Evolutionary conservation across 1,140 invertebrate genomes (phyloP).

Genomic region (Drosophila busckii): DNA sequence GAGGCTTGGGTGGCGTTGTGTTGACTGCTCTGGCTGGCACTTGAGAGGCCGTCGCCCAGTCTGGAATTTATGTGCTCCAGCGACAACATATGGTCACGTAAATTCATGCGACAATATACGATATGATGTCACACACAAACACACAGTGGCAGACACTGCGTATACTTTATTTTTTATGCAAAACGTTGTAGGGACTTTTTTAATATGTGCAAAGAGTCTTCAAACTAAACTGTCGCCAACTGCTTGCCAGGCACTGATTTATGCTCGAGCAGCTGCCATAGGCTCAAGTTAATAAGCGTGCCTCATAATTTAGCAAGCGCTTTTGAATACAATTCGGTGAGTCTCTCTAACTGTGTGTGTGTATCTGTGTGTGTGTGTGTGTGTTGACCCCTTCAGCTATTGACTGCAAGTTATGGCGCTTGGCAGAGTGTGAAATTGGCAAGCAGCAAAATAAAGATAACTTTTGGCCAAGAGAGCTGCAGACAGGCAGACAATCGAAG

Average conservation of each 20-base stretch:
- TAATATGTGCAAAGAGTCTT: conserved; percentile 71
- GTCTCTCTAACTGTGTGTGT: too few relatives aligned
- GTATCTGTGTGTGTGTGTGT: too few relatives aligned
- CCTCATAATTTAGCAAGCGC: too few relatives aligned
- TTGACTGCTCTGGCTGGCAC: conserved; percentile 34
- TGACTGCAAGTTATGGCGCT: conserved; percentile 59
- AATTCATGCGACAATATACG: conserved; percentile 77
- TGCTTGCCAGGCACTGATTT: conserved; percentile 43
- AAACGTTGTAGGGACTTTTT: conserved; percentile 69
- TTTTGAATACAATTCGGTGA: too few relatives aligned
- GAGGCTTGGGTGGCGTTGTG: not conserved
- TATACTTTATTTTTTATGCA: conserved; percentile 74
- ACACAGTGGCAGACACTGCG: conserved; percentile 18
- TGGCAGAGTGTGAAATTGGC: conserved; percentile 75
- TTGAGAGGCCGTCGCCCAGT: conserved; percentile 52
- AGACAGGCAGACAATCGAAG: not conserved
- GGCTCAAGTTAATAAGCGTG: conserved; percentile 61
- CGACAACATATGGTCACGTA: conserved; percentile 77
- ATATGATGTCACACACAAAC: conserved; percentile 71
- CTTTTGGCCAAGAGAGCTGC: conserved; percentile 38
- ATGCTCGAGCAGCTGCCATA: conserved; percentile 56
- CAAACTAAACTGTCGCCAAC: conserved; percentile 34
- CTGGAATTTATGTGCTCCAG: conserved; percentile 71
- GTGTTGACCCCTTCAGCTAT: conserved; percentile 42
- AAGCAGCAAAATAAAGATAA: conserved; percentile 69